Percentiles rank a stretch among this genome's conserved stretches.
These are phyloP conservation scores for Lathamus discolor DNA, from an alignment of 2,113 vertebrate species.

Conservation along the genomic window DNA sequence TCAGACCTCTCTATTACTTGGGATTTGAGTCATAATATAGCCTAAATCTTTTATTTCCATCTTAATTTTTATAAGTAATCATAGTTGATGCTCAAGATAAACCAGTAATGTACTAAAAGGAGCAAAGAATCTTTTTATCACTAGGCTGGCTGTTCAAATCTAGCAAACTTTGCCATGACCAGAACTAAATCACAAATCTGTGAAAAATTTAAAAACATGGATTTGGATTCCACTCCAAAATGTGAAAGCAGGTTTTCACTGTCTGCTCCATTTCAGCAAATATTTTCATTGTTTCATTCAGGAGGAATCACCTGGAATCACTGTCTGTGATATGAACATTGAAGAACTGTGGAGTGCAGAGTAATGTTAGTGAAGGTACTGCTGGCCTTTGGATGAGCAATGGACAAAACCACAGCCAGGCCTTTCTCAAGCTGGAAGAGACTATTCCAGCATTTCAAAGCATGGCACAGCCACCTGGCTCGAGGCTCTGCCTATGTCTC, in stretches of 20 bases:
- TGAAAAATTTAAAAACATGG: not conserved
- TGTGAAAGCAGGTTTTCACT: not conserved
- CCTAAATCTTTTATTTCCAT: not conserved
- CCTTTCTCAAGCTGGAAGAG: not conserved
- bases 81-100: not conserved
- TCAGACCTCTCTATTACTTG: not conserved
- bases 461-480: not conserved
- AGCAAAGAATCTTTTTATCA: not conserved
- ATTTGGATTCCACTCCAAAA: not conserved
- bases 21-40: not conserved
- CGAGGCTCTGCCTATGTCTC: not conserved
- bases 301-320: not conserved
- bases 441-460: accelerated
- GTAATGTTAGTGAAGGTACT: not conserved
- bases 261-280: not conserved
- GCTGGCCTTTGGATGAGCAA: not conserved
- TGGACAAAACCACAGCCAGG: not conserved
- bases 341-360: not conserved
- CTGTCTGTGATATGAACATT: not conserved
- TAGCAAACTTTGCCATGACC: not conserved
- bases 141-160: not conserved
- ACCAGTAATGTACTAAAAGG: not conserved
- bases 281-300: not conserved
- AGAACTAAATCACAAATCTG: not conserved
- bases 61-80: not conserved